Evolutionary conservation across 2,888 invertebrate genomes (phyloP), one percentile per base, ranked within the genome.

Genomic region (Morinoia aosen): DNA sequence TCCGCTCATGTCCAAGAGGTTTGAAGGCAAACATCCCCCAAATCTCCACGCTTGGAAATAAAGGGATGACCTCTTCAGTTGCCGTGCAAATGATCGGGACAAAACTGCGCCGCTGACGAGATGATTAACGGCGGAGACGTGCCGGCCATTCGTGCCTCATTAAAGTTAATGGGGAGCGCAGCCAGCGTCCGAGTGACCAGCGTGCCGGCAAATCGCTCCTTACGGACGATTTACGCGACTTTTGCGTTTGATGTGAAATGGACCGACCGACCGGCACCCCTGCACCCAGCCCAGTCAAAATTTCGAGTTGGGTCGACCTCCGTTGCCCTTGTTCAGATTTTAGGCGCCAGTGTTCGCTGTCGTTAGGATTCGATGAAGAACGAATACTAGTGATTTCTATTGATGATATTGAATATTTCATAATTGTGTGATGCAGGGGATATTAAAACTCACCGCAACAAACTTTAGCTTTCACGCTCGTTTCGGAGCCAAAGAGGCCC

Each of bases 171-270:
- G 48, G 93, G 11, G 33, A 57, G 57, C 33, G 93, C 57, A 33
- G 93, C 33, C 57, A 57, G 93, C 33, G 93, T 25, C 93, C 10
- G 93, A n/a, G 93, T 48, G 57, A 48, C 57, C 56, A 56, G 56
- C 33, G 57, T 16, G 57, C 91, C n/a, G 57, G 93, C 93, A 93
- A 93, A 93, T 93, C 93, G 93, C 33, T 57, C 57, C 93, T 93
- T 93, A 25, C 48, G 57, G 93, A 19, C 93, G 57, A 57, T 57
- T 57, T 57, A 12, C 48, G 40, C 56, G 93, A 93, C 33, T 93
- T 93, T 93, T 93, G 93, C 57, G 93, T 93, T 93, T 93, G 93
- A 93, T 57, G 93, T 56, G 48, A 56, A 93, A 93, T n/a, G 48
- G 93, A 25, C 10, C 93, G 93, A 12, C 11, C 90, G 39, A 40